phyloP scores from a whole-genome alignment of 2,888 invertebrate species.

The Hedya salicella region DNA sequence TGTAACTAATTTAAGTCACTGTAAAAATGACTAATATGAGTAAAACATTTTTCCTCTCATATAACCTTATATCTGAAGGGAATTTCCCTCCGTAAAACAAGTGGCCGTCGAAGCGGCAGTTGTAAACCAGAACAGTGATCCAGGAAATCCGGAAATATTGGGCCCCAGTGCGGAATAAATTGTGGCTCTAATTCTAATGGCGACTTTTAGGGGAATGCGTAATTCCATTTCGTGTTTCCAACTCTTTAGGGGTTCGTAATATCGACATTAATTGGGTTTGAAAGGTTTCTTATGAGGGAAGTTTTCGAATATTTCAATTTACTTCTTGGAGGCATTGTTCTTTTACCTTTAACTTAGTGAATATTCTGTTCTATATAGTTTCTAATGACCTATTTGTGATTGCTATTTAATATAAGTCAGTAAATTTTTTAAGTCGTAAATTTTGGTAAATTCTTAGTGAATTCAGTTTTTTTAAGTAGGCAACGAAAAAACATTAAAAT shows the following conservation, averaged over 20 bases:
- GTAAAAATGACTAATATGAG: no score
- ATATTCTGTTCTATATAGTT: not conserved
- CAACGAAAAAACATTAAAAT: no score
- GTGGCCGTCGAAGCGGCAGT: conserved; percentile 37
- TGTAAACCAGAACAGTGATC: conserved; percentile 46
- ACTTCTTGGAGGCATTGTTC: conserved; percentile 48
- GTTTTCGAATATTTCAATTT: conserved; percentile 64
- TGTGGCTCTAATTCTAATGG: conserved; percentile 77
- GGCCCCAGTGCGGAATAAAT: conserved; percentile 71
- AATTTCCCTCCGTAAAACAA: conserved; percentile 25
- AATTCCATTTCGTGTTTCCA: conserved; percentile 82
- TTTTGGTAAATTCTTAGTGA: no score
- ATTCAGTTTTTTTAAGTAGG: no score
- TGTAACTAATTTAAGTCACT: no score
- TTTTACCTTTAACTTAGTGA: conserved; percentile 13
- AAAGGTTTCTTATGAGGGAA: conserved; percentile 75
- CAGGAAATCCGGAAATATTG: conserved; percentile 60
- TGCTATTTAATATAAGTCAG: no score
- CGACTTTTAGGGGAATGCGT: conserved; percentile 80
- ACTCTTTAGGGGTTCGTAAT: conserved; percentile 79
- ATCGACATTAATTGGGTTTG: conserved; percentile 78
- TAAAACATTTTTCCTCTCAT: no score
- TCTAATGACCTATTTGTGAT: no score
- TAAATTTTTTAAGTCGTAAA: no score
- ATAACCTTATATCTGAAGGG: not conserved